Base-by-base conservation (phyloP, 1,140 invertebrate species). In the Microplitis demolitor region DNA sequence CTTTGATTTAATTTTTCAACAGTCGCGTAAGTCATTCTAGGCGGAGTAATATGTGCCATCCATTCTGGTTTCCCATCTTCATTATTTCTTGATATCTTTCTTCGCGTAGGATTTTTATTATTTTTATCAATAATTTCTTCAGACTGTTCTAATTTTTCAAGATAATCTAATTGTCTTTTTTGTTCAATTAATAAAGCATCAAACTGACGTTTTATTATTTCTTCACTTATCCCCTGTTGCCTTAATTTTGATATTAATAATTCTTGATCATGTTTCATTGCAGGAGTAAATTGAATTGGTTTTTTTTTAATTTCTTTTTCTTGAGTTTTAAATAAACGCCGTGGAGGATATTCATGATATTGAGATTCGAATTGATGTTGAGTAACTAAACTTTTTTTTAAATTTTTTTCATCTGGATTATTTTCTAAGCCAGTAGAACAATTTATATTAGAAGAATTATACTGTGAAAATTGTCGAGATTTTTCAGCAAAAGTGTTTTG, bases 261-360 rank as follows among this genome's bases (percentile, higher is more conserved):
- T 34, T 85, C 83, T 53, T 86, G 84, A 62, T 86, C 84, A 3
- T 69, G 76, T 31, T 85, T 76, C 84, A 86, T 86, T 4, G 78
- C 66, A 2, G 73, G 64, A 5, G 79, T 85, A 54, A 82, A 86
- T 53, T 77, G 35, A 16, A 76, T 5, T 11, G 3, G 11, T 13
- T 72, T 78, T 5, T 16, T 67, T 13, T 61, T 68, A 24, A 14
- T 11, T 34, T 63, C 50, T 67, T 67, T 16, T 4, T 61, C 2
- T n/a, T 51, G 3, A 50, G 34, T 4, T 45, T 11, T 11, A 14
- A 33, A 4, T 39, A 24, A 35, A 37, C 53, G 5, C 51, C 35
- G 6, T 34, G 37, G 45, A 4, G 66, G 66, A 24, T 53, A 66
- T 60, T 66, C 60, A 2, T 53, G 66, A 24, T 60, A 35, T 11